Evolutionary conservation across 2,113 vertebrate genomes (phyloP).

Genomic region (Microcebus ravelobensis): DNA sequence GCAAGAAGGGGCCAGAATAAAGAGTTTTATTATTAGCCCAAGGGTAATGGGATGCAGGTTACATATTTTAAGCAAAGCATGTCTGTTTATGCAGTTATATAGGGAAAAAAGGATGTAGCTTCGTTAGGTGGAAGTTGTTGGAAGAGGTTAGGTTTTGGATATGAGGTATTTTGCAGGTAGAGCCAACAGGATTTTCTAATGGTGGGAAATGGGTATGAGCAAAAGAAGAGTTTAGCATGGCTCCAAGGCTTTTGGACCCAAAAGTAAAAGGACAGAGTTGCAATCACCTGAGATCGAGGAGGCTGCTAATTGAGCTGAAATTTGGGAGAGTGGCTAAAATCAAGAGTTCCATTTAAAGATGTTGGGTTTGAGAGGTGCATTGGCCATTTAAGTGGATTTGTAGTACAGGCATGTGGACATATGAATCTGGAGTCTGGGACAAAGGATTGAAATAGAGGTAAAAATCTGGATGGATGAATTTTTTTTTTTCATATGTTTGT

Average conservation of each 20-base stretch:
- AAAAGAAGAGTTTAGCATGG: neutral
- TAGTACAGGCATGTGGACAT: neutral
- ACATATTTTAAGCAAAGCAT: neutral
- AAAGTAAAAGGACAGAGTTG: neutral
- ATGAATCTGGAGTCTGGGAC: neutral
- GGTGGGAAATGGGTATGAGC: neutral
- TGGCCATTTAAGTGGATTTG: neutral
- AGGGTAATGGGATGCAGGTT: neutral
- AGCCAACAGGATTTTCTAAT: neutral
- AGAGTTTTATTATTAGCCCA: neutral
- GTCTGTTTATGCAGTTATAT: neutral
- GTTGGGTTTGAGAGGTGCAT: neutral
- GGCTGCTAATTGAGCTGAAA: neutral
- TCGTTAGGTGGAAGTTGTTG: neutral
- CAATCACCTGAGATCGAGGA: neutral
- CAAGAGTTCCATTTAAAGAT: neutral
- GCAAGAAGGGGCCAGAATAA: neutral
- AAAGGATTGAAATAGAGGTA: neutral
- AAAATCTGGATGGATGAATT: neutral
- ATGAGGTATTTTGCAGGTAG: neutral
- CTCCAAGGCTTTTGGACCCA: neutral
- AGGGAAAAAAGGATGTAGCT: neutral
- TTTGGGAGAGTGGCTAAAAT: neutral
- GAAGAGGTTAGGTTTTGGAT: neutral
- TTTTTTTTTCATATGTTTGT: neutral